Conservation (phyloP, 1,140 invertebrate genomes). For the Mya arenaria region DNA sequence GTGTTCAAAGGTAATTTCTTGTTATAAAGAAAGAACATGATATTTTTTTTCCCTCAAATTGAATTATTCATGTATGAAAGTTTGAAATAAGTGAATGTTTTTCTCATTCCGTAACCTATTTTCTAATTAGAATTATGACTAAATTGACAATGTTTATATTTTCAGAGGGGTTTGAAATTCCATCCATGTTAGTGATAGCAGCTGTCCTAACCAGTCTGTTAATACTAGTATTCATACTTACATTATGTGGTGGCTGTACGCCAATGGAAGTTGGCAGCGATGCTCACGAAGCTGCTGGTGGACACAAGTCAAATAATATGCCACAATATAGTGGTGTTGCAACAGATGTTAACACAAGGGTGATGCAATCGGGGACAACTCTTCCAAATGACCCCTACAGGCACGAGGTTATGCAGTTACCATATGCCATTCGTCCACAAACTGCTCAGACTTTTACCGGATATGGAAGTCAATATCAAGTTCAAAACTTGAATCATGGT, state of each 20-base stretch:
- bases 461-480: conserved; percentile 13
- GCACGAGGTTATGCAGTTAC: neutral
- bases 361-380: conserved; percentile 25
- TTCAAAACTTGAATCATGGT: neutral
- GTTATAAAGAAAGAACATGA: no score
- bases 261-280: conserved; percentile 52
- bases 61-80: no score
- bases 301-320: conserved; percentile 1
- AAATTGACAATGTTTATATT: no score
- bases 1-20: no score
- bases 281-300: conserved; percentile 24
- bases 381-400: conserved; percentile 39
- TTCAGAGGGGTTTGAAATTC: conserved; percentile 7
- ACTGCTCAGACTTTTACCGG: conserved; percentile 22
- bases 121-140: no score
- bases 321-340: conserved; percentile 4
- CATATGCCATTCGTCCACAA: conserved; percentile 30
- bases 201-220: neutral
- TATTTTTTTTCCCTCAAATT: no score
- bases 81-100: no score
- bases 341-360: conserved; percentile 39
- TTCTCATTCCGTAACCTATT: no score
- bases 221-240: conserved; percentile 20
- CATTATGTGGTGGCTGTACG: conserved; percentile 44
- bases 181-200: neutral